Evolutionary conservation across 1,140 invertebrate genomes (phyloP).

Genomic region (Apis dorsata): DNA sequence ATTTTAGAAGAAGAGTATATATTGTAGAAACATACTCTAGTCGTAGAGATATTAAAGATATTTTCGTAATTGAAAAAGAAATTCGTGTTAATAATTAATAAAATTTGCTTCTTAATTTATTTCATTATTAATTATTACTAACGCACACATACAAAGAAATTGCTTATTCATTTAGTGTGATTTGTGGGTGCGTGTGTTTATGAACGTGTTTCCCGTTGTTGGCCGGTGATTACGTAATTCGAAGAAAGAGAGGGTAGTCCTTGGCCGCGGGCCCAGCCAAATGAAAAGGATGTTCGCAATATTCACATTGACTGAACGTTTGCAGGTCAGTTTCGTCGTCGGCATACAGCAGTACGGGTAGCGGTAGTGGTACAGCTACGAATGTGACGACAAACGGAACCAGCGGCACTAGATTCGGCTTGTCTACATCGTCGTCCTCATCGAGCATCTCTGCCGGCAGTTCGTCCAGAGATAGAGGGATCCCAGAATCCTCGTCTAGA

Average conservation of each 20-base stretch:
- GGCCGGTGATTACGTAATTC: conserved; percentile 49
- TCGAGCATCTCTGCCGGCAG: conserved; percentile 24
- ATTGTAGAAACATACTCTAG: no score
- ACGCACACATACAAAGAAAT: background rate
- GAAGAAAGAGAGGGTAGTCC: conserved; percentile 48
- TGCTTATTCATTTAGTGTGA: conserved; percentile 10
- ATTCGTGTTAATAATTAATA: background rate
- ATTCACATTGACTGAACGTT: conserved; percentile 57
- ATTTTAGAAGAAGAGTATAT: no score
- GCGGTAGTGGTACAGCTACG: conserved; percentile 34
- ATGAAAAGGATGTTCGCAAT: conserved; percentile 52
- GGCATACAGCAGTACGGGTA: conserved; percentile 37
- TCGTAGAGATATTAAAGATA: background rate
- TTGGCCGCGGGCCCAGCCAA: conserved; percentile 70
- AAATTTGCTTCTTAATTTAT: background rate
- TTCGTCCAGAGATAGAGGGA: conserved; percentile 52
- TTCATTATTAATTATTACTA: background rate
- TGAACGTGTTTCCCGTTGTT: conserved; percentile 14
- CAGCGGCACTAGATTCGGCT: conserved; percentile 41
- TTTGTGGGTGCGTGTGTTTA: conserved; percentile 29
- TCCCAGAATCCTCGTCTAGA: conserved; percentile 64
- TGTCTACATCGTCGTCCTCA: conserved; percentile 50
- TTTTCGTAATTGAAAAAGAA: background rate
- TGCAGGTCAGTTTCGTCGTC: conserved; percentile 75
- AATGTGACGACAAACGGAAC: conserved; percentile 45